These are phyloP conservation scores for Symphodus melops DNA, from an alignment of 2,113 vertebrate species.

Conservation along the genomic window DNA sequence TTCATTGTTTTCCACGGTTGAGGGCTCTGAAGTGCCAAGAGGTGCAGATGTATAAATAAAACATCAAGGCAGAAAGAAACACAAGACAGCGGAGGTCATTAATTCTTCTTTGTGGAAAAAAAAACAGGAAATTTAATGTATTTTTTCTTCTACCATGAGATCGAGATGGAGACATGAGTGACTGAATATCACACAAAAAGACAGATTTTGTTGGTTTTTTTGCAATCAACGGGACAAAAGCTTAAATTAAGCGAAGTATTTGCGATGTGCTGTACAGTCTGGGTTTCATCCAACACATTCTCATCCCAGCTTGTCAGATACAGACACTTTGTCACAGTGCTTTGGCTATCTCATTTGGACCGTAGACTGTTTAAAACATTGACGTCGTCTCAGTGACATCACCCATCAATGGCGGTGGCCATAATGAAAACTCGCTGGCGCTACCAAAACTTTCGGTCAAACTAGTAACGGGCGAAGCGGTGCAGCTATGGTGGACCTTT, in stretches of 20 bases:
- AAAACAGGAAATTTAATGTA: conserved; percentile 39
- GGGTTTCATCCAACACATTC: conserved; percentile 6
- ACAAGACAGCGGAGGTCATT: conserved; percentile 37
- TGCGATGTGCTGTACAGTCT: conserved; percentile 2
- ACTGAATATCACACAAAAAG: not conserved
- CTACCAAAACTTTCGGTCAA: too few species aligned
- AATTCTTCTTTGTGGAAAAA: conserved; percentile 45
- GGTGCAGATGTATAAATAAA: conserved; percentile 54
- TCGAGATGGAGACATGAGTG: not conserved
- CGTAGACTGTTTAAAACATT: too few species aligned
- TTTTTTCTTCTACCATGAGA: conserved; percentile 13
- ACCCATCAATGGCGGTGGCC: too few species aligned
- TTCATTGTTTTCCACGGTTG: conserved; percentile 40
- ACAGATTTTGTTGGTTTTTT: conserved; percentile 16
- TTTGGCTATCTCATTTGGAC: not conserved
- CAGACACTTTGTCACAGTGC: not conserved
- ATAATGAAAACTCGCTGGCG: too few species aligned
- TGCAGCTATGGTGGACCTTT: too few species aligned
- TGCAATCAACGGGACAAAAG: conserved; percentile 15
- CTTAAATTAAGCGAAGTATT: conserved; percentile 47
- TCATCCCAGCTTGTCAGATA: not conserved
- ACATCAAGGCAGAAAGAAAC: conserved; percentile 53
- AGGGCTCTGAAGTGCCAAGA: conserved; percentile 16
- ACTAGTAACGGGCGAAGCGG: too few species aligned
- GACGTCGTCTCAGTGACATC: too few species aligned